Evolutionary conservation across 2,888 invertebrate species (phyloP), one percentile per base, ranked within the genome.

Genomic region (Conops quadrifasciatus): DNA sequence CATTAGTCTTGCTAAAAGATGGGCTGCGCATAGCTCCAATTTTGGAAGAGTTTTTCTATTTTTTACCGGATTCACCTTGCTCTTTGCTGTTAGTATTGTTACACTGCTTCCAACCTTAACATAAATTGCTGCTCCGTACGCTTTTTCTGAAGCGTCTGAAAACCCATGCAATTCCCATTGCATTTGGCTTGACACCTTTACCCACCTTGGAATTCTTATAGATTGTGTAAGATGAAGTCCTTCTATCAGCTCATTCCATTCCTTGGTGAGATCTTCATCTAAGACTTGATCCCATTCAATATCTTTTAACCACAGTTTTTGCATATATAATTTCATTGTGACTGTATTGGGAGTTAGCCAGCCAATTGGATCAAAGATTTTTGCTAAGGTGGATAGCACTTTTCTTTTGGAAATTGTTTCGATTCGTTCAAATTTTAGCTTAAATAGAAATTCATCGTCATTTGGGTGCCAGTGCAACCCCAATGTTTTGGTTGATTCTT

Each of bases 341-440:
- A 71, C 62, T 13, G 71, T 71, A 21, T 60, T 67, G 45, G 67
- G 71, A 51, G 71, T 67, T 43, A 67, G 28, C 63, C 67, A 67
- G n/a, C 67, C 47, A 13, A 66, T 26, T 21, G 71, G 71, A 71
- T 71, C 71, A 60, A 71, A 59, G 24, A 65, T 66, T 36, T 30
- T 66, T 45, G 60, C 66, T 60, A 66, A 28, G 11, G 47, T 21
- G 13, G 60, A 66, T 43, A 66, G 59, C 21, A 45, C 24, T 67
- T 58, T 24, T 13, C 26, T 24, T 26, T 58, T 26, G 24, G 24
- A 26, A 26, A 58, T 16, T 16, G 58, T 13, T 26, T 15, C 43
- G n/a, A 4, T 28, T 16, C 19, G 24, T 47, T n/a, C 16, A 11
- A 2, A 24, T 15, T 53, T 21, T 53, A 30, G 9, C 15, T 30